Conservation (phyloP, 2,113 vertebrate species). For the Amia ocellicauda region DNA sequence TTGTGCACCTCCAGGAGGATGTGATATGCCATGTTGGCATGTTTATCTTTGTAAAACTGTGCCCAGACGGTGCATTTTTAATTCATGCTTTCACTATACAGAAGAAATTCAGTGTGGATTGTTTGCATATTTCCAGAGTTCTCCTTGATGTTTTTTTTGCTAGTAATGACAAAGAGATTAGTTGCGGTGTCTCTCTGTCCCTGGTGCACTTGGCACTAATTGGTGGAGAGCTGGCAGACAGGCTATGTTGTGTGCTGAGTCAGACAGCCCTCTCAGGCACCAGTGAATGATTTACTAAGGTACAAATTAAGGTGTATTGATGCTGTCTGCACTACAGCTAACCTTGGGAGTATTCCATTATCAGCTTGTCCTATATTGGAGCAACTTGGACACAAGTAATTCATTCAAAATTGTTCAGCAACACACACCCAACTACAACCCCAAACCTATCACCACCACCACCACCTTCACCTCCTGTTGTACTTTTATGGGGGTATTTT, state of each 20-base stretch:
- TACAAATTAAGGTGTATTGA: slow-evolving; percentile 47
- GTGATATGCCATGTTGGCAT: too few relatives aligned
- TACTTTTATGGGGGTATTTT: neutral
- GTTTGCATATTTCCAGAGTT: neutral
- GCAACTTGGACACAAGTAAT: neutral
- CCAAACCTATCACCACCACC: neutral
- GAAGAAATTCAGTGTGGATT: neutral
- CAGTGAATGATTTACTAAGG: slow-evolving; percentile 24
- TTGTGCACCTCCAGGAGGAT: too few relatives aligned
- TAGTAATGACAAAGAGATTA: neutral
- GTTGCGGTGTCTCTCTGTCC: neutral
- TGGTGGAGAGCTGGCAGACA: slow-evolving; percentile 11
- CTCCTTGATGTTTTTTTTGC: neutral
- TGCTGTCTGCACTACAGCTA: slow-evolving; percentile 38
- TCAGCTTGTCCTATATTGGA: neutral
- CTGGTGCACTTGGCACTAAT: neutral
- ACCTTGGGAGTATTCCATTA: slow-evolving; percentile 50
- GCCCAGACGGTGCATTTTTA: neutral
- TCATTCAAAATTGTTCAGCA: neutral
- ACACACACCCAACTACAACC: neutral
- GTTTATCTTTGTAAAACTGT: too few relatives aligned
- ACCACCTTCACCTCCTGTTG: neutral
- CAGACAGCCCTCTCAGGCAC: neutral
- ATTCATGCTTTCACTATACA: neutral
- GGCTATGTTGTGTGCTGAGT: slow-evolving; percentile 1